These are phyloP conservation scores for Corbicula japonica DNA, from an alignment of 2,888 invertebrate species.

Conservation along the genomic window DNA sequence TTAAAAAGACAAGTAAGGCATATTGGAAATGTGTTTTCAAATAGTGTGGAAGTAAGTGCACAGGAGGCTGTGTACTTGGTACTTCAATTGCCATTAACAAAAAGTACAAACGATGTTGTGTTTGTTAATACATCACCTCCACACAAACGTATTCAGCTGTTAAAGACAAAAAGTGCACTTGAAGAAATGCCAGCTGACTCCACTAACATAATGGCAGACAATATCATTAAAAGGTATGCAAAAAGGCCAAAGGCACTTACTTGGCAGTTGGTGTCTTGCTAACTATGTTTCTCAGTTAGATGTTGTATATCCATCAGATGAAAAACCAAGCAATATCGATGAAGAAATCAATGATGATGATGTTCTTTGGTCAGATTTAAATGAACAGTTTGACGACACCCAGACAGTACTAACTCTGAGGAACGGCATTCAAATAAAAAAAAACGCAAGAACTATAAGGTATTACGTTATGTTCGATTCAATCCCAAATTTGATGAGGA, in stretches of 20 bases:
- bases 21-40: constrained; percentile 73
- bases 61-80: constrained; percentile 76
- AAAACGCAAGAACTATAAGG: constrained; percentile 28
- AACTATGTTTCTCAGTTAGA: constrained; percentile 52
- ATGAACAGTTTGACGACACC: background rate
- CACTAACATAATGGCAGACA: constrained; percentile 55
- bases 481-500: constrained; percentile 65
- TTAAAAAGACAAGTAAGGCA: constrained; percentile 54
- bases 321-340: background rate
- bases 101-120: constrained; percentile 50
- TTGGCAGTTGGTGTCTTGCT: constrained; percentile 52
- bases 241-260: constrained; percentile 44
- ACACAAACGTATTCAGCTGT: constrained; percentile 71
- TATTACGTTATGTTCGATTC: constrained; percentile 63
- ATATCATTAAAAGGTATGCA: constrained; percentile 55
- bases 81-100: constrained; percentile 69
- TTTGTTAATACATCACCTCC: constrained; percentile 72
- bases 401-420: background rate
- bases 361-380: constrained; percentile 19
- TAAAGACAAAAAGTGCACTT: constrained; percentile 71
- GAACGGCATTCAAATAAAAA: background rate
- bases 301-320: constrained; percentile 21
- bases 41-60: constrained; percentile 73
- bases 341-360: constrained; percentile 37
- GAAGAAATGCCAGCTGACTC: constrained; percentile 61